Base-by-base conservation (phyloP, 2,113 vertebrate species). In the Scolopax mira region DNA sequence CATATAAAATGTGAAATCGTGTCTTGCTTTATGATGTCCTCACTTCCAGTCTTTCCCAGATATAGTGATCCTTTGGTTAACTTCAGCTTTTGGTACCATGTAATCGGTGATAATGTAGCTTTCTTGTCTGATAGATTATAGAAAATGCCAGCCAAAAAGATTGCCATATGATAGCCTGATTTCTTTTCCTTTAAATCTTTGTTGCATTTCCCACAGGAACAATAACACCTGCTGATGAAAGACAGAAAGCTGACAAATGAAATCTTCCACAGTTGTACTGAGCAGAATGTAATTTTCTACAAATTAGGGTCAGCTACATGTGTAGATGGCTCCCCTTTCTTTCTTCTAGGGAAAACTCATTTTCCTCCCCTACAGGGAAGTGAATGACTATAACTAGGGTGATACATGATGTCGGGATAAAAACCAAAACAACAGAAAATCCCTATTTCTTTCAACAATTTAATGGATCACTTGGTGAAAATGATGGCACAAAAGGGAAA, bases 141-240 rank as follows among this genome's bases (percentile, higher is more conserved):
- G 61, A 65, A 89, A 69, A 91, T 62, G 28, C 42, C 77, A 86
- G 73, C n/a, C 83, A 77, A 65, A 81, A 79, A 48, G 64, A 71
- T 77, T 85, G 51, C 65, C 57, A 66, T 46, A 33, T 87, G 77
- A 84, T 91, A 96, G 89, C 60, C 37, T 0, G 3, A 54, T 92
- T 91, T 55, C 30, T 93, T 93, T 93, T 85, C 55, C 72, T 91
- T 79, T 79, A 79, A 94, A 72, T 58, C 52, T 84, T 58, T 46
- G 46, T 88, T 81, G 57, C n/a, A 55, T 69, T 92, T 92, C 66
- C 74, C 62, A 89, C 78, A 52, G 82, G 87, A 94, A 23, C 69
- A 92, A 54, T 95, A 96, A 41, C 57, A 93, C 72, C 72, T 91
- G 73, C 79, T 95, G 93, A 89, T 95, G 71, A 94, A 93, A 91